Base-by-base conservation (phyloP, 2,888 invertebrate genomes). In the Osmoderma eremita region DNA sequence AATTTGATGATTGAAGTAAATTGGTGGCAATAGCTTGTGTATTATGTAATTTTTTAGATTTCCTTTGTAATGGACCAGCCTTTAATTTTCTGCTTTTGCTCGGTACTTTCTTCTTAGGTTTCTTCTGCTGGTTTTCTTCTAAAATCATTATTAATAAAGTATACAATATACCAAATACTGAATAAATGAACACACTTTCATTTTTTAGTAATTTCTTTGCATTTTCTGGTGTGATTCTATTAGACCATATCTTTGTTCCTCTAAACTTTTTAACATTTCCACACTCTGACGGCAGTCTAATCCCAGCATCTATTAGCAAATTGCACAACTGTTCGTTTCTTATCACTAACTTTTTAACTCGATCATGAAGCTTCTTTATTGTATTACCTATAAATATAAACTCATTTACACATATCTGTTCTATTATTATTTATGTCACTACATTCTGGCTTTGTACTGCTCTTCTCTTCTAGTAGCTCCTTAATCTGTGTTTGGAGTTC, bases 301-400 rank as follows among this genome's bases (percentile, higher is more conserved):
- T 82, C 18, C 81, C 80, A 10, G 83, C 82, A 74, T 81, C 79
- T 69, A 77, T 78, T 20, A 84, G 75, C 56, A 83, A 76, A 67
- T 74, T 76, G 20, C 75, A 75, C 38, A 84, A 72, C 56, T 82
- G 81, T 70, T 83, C 82, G 74, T 80, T 82, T 69, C 83, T 75
- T 22, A 72, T 71, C n/a, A 81, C 64, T 24, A 84, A 74, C 64
- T 79, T 78, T 68, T 78, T 80, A 3, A 83, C 75, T 39, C 81
- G 75, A 12, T 78, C 77, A 67, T 82, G 77, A 15, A 84, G 73
- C 49, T 78, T 78, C 67, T 78, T 77, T 10, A 83, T 72, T 72
- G 81, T 77, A 18, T 77, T 76, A 53, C 72, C 81, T 81, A 67
- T 58, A 77, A 51, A 49, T 63, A 45, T 39, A 50, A 63, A 49